Conservation (phyloP, 1,140 invertebrate species). For the Olivierus martensii region DNA sequence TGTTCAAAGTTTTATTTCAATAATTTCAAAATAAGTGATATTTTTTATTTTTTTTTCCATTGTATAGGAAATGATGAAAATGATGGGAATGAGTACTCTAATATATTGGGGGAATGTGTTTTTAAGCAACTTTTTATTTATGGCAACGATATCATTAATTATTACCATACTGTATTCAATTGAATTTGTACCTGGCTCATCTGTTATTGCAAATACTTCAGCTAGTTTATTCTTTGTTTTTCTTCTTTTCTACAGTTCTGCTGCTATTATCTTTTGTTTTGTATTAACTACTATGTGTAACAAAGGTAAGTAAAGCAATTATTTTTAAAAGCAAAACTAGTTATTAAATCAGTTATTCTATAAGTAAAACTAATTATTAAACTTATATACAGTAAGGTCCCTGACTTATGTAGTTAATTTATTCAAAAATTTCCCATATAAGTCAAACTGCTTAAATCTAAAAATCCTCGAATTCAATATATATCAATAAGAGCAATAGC, state of each 20-base stretch:
- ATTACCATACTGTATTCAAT: slow-evolving; percentile 17
- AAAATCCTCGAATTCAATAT: too few species aligned
- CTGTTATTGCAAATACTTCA: slow-evolving; percentile 39
- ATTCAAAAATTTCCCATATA: too few species aligned
- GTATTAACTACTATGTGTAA: slow-evolving; percentile 51
- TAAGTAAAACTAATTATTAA: too few species aligned
- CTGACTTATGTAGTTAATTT: too few species aligned
- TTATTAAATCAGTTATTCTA: too few species aligned
- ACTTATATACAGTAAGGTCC: too few species aligned
- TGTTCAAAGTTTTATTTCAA: neutral
- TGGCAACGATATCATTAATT: slow-evolving; percentile 16
- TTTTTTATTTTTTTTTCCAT: neutral
- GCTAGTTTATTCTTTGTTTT: slow-evolving; percentile 42
- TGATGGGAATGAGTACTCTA: slow-evolving; percentile 5
- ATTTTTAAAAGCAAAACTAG: too few species aligned
- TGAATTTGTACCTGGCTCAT: slow-evolving; percentile 12
- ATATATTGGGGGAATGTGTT: neutral
- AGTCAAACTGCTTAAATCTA: too few species aligned
- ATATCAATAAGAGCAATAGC: too few species aligned
- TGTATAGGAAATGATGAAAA: slow-evolving; percentile 17
- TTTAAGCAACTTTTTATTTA: neutral
- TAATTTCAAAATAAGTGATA: neutral
- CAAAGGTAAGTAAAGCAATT: slow-evolving; percentile 48
- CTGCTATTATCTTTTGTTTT: slow-evolving; percentile 48
- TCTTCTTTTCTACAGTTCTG: slow-evolving; percentile 40